Conservation (phyloP, 2,113 vertebrate genomes). For the Nyctereutes procyonoides region DNA sequence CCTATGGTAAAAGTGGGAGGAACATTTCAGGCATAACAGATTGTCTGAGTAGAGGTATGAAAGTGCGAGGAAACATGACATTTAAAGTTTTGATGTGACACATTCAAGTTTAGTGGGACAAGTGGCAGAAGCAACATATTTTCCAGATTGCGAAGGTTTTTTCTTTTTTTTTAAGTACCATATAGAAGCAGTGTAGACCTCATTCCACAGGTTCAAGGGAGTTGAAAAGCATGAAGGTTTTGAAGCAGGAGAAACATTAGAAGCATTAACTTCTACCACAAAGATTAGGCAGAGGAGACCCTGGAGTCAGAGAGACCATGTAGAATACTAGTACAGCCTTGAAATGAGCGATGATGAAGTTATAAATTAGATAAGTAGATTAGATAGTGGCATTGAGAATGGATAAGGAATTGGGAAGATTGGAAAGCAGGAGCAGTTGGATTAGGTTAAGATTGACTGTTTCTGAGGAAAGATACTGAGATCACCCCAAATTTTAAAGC, state of each 20-base stretch:
- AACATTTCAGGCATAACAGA: neutral
- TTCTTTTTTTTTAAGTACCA: neutral
- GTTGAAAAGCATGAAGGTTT: slow-evolving; percentile 19
- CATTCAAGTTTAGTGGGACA: neutral
- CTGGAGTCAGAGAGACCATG: neutral
- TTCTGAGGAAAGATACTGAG: neutral
- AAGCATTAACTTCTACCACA: neutral
- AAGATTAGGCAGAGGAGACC: neutral
- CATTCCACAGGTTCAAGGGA: neutral
- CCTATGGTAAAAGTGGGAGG: neutral
- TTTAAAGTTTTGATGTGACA: neutral
- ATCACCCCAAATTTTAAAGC: neutral
- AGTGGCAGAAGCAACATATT: neutral
- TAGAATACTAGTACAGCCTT: neutral
- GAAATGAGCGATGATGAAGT: neutral
- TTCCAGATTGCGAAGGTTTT: neutral
- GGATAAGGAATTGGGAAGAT: neutral
- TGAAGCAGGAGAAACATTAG: neutral
- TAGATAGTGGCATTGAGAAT: neutral
- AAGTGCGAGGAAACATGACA: neutral
- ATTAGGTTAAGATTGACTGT: neutral
- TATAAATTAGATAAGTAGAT: neutral
- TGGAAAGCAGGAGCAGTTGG: neutral
- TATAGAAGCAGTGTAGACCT: neutral
- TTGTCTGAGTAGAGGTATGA: neutral